A percentile compares a stretch with the other conserved stretches of the same genome.
Evolutionary conservation across 2,888 invertebrate species (phyloP).

Genomic region (Drosophila putrida): DNA sequence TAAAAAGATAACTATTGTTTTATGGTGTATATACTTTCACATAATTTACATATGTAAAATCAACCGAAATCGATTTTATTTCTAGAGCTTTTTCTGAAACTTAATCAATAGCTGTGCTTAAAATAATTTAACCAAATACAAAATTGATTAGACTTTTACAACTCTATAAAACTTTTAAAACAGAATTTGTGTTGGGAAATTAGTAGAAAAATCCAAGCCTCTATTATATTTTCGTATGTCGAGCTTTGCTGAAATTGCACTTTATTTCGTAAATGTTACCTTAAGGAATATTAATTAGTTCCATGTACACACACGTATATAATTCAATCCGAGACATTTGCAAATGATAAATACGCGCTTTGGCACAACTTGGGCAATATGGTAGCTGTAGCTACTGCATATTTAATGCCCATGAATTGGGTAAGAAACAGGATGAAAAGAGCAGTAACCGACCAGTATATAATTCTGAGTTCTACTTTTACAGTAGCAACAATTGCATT

Average conservation of each 20-base stretch:
- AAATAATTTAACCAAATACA: too few species aligned
- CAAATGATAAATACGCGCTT: conserved; percentile 9
- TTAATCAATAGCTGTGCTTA: too few species aligned
- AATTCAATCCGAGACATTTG: conserved; percentile 12
- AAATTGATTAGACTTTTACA: too few species aligned
- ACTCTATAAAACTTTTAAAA: too few species aligned
- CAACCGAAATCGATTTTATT: too few species aligned
- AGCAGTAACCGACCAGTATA: not conserved
- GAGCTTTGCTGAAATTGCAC: not conserved
- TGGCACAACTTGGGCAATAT: not conserved
- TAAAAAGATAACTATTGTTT: too few species aligned
- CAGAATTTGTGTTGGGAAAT: too few species aligned
- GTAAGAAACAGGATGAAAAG: not conserved
- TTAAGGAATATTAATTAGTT: conserved; percentile 10
- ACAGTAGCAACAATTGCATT: not conserved
- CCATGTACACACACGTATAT: not conserved
- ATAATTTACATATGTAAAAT: too few species aligned
- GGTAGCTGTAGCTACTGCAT: conserved; percentile 6
- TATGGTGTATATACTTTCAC: too few species aligned
- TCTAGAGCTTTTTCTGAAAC: too few species aligned
- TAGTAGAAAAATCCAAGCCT: too few species aligned
- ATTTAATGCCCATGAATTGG: conserved; percentile 5
- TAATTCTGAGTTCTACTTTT: not conserved
- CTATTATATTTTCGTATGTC: too few species aligned
- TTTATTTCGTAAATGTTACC: not conserved